These are phyloP conservation scores for Carpatolechia fugitivella DNA, from an alignment of 2,888 invertebrate genomes.

Conservation along the genomic window DNA sequence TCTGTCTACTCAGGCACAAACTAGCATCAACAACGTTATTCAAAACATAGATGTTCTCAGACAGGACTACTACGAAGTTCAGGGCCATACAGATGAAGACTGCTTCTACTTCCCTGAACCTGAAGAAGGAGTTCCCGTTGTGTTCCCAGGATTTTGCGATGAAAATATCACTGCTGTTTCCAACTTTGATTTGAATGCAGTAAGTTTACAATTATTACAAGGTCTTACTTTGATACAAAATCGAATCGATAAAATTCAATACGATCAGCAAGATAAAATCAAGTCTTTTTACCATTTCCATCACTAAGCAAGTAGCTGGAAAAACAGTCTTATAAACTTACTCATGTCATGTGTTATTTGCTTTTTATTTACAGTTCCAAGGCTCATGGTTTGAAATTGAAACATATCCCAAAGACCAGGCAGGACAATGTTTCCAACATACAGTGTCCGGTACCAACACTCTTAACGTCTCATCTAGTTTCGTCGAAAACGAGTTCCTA, in stretches of 20 bases:
- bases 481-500: constrained; percentile 9
- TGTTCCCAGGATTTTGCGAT: constrained; percentile 58
- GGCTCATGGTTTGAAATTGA: constrained; percentile 56
- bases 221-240: no score
- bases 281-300: no score
- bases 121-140: constrained; percentile 40
- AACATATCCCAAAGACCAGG: constrained; percentile 49
- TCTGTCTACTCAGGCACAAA: constrained; percentile 26
- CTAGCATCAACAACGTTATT: constrained; percentile 35
- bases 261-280: no score
- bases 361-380: constrained; percentile 38
- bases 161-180: constrained; percentile 38
- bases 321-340: no score
- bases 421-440: constrained; percentile 53
- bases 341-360: neutral
- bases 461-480: neutral
- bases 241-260: no score
- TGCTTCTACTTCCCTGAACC: constrained; percentile 60
- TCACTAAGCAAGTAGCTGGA: no score
- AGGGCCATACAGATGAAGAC: constrained; percentile 42
- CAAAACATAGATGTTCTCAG: constrained; percentile 40
- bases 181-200: constrained; percentile 36
- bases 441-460: constrained; percentile 17
- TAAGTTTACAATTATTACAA: neutral
- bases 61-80: constrained; percentile 39